Evolutionary conservation across 2,888 invertebrate genomes (phyloP).

Genomic region (Melangyna quadrimaculata): DNA sequence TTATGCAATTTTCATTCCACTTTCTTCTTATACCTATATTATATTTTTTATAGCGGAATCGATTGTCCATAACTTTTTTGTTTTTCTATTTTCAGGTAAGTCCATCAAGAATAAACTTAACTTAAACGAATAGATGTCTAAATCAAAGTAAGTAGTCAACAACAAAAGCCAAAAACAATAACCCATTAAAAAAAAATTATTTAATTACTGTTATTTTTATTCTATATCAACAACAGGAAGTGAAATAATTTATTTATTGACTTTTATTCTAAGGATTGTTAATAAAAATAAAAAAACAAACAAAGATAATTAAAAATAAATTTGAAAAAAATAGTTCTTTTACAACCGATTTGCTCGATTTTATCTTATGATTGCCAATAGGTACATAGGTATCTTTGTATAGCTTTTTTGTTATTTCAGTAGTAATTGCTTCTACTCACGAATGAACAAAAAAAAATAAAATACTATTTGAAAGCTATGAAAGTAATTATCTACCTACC

Average conservation of each 20-base stretch:
- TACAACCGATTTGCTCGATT: not conserved
- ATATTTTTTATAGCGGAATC: not conserved
- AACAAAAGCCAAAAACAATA: conserved; percentile 34
- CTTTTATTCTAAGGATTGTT: not conserved
- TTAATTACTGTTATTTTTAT: conserved; percentile 13
- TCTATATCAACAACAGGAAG: not conserved
- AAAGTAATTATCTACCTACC: no score
- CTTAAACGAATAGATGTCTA: conserved; percentile 1
- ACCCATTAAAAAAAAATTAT: not conserved
- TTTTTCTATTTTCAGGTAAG: conserved; percentile 56
- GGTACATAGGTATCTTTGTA: not conserved
- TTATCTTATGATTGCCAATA: conserved; percentile 34
- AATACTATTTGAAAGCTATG: not conserved
- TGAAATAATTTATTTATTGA: conserved; percentile 17
- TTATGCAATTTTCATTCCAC: no score
- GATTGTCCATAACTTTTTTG: not conserved
- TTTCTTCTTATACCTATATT: not conserved
- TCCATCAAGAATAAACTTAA: not conserved
- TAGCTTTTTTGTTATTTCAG: not conserved
- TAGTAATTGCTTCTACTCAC: conserved; percentile 14
- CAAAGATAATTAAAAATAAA: conserved; percentile 13
- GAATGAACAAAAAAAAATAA: no score
- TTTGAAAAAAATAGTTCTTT: not conserved
- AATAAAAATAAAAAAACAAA: conserved; percentile 1
- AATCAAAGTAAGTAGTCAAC: conserved; percentile 45